Evolutionary conservation across 2,113 vertebrate genomes (phyloP).

Genomic region (Ameiurus melas): DNA sequence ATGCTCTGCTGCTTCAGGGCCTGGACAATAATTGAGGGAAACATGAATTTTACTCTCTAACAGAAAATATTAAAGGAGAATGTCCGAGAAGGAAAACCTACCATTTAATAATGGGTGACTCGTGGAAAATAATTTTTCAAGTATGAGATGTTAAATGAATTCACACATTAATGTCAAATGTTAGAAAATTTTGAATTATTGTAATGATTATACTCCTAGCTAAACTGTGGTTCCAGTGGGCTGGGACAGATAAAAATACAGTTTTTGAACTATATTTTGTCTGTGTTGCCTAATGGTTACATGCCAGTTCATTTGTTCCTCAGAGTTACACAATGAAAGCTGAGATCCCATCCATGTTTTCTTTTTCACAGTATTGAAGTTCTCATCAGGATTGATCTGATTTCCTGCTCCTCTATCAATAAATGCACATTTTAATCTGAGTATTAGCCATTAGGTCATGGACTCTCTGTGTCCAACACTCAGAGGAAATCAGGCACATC

Average conservation of each 20-base stretch:
- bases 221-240: background rate
- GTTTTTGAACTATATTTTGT: background rate
- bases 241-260: background rate
- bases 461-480: slow-evolving; percentile 40
- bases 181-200: background rate
- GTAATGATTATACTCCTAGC: background rate
- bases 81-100: no score
- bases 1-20: no score
- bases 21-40: no score
- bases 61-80: no score
- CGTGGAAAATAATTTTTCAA: background rate
- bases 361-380: background rate
- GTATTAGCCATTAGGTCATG: slow-evolving; percentile 52
- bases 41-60: no score
- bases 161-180: background rate
- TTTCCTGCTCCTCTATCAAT: slow-evolving; percentile 53
- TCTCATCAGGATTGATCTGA: slow-evolving; percentile 51
- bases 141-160: background rate
- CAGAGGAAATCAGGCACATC: slow-evolving; percentile 57
- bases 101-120: background rate
- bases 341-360: background rate
- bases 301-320: background rate
- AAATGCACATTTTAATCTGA: slow-evolving; percentile 51
- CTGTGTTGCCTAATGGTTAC: background rate
- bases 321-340: background rate